A percentile compares a stretch with the other conserved stretches of the same genome.
Evolutionary conservation across 2,797 vertebrate species (phyloP).

Genomic region (Gymnodraco acuticeps): DNA sequence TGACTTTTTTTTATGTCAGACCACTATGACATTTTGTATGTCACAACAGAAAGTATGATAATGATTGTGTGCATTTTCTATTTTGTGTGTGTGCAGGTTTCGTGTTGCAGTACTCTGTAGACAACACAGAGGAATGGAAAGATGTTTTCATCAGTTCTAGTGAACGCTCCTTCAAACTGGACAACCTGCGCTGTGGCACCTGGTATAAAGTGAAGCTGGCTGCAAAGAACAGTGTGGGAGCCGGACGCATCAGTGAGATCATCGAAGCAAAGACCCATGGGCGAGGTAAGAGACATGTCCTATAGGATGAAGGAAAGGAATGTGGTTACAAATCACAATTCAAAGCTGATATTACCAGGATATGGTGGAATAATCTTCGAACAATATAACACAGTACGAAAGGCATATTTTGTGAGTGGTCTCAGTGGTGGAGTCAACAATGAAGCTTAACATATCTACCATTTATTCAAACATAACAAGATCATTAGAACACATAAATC

Average conservation of each 20-base stretch:
- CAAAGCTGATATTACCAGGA: neutral
- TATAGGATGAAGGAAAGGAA: neutral
- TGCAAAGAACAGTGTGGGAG: conserved; percentile 98
- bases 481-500: neutral
- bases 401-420: neutral
- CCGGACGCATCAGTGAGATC: conserved; percentile 98
- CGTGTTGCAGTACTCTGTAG: conserved; percentile 97
- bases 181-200: conserved; percentile 96
- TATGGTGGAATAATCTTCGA: neutral
- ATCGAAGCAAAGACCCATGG: conserved; percentile 99
- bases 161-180: conserved; percentile 95
- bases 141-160: conserved; percentile 97
- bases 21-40: too few relatives aligned
- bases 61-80: too few relatives aligned
- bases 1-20: too few relatives aligned
- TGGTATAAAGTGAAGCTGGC: conserved; percentile 99
- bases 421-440: neutral
- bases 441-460: neutral
- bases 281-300: conserved; percentile 84
- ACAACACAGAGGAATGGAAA: conserved; percentile 99
- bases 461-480: neutral
- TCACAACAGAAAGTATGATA: too few relatives aligned
- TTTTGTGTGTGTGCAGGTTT: conserved; percentile 84
- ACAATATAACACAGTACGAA: neutral
- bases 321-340: neutral